Base-by-base conservation (phyloP, 2,113 vertebrate genomes). In the Nerophis ophidion region DNA sequence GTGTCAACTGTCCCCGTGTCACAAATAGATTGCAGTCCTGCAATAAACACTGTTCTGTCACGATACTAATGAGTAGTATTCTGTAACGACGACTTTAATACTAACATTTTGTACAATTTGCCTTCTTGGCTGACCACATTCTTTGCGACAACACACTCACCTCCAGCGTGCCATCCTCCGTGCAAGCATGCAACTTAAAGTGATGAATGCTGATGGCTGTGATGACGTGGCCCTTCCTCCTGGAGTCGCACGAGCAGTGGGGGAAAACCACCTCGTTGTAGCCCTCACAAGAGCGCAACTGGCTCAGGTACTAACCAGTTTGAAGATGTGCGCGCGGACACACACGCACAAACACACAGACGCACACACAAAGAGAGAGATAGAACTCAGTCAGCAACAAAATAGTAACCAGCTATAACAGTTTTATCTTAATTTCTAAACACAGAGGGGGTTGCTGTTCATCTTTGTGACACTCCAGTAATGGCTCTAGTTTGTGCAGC, bases 141-240 rank as follows among this genome's bases (percentile, higher is more conserved):
- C 36, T 4, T 17, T 3, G 5, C 16, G 14, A 44, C 19, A 40
- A 26, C 12, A 55, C 26, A 5, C 79, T 80, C 48, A 95, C 96
- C 94, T 99, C 96, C 55, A 95, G 88, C 56, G 94, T 92, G 0
- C 96, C 96, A 26, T 98, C 96, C 77, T 98, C 95, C 0, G 94
- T 96, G 84, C 96, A 99, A 47, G 96, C 96, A 0, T 95, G 95
- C 66, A 99, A 92, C 54, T 95, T 96, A 88, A 99, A 99, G 92
- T 98, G 95, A 78, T 89, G 86, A 70, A 98, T 93, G 89, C 96
- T 93, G 89, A 99, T 92, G 49, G 96, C 96, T 0, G 95, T 94
- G 80, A 98, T 88, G 11, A 99, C 96, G 0, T 99, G 96, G 0
- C 96, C 96, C 87, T 95, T 95, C 72, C 95, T 89, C 34, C 96